Base-by-base conservation (phyloP, 2,113 vertebrate genomes). In the Megalops atlanticus region DNA sequence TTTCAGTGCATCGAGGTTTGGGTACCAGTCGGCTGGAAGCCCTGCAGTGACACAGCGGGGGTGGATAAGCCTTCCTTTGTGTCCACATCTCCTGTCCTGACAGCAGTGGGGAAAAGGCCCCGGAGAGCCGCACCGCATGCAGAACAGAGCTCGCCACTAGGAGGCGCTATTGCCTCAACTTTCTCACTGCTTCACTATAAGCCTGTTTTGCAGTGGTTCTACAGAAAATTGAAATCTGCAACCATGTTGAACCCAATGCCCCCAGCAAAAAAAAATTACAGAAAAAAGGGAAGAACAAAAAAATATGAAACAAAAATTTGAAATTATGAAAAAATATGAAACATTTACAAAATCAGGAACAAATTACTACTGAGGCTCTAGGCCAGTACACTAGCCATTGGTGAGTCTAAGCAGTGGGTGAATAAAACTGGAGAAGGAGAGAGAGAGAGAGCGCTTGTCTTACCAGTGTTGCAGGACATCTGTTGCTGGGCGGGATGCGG, bases 1-100 rank as follows among this genome's bases (percentile, higher is more conserved):
- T 84, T 95, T 96, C 58, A 96, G 91, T 92, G 95, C 94, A 88
- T 96, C 95, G 79, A 96, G 89, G 89, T 95, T 95, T 27, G 95
- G 93, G 90, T 94, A 95, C 95, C 95, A 96, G 87, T 96, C 95
- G 75, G 92, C 81, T 36, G 90, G 85, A 80, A 93, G 84, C 39
- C 86, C 90, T 91, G 76, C 11, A 76, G 49, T 39, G 6, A n/a
- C 40, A 78, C 39, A 83, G 45, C 40, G 76, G 68, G n/a, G n/a
- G n/a, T n/a, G n/a, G n/a, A n/a, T n/a, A n/a, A n/a, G n/a, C n/a
- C n/a, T n/a, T n/a, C n/a, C n/a, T n/a, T n/a, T n/a, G n/a, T n/a
- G n/a, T n/a, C n/a, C n/a, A n/a, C n/a, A 31, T 27, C n/a, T 64
- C 73, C 58, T 49, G 31, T n/a, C 3, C 18, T 33, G 35, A 36